phyloP scores from a whole-genome alignment of 2,113 vertebrate species.

The Leptobrachium leishanense region DNA sequence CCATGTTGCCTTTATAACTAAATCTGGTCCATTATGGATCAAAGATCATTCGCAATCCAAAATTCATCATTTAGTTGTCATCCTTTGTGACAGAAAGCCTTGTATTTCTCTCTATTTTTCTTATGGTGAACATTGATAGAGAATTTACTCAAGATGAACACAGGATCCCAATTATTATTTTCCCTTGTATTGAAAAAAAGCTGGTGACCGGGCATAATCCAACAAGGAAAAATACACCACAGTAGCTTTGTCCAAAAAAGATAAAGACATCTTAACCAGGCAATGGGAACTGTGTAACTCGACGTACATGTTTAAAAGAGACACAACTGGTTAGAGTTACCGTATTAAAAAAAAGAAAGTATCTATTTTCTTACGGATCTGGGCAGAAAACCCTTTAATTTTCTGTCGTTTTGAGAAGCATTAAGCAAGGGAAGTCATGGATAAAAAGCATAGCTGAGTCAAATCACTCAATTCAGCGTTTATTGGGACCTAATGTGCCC shows the following conservation, averaged over 20 bases:
- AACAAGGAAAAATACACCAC: not conserved
- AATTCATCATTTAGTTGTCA: conserved; percentile 80
- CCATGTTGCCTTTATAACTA: conserved; percentile 67
- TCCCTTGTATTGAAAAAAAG: conserved; percentile 1
- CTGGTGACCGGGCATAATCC: not conserved
- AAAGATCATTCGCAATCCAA: conserved; percentile 77
- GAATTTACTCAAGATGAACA: conserved; percentile 60
- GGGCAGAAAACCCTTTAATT: not conserved
- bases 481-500: conserved; percentile 69
- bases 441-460: conserved; percentile 79
- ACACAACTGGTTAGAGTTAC: not conserved
- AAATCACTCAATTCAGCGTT: conserved; percentile 70
- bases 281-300: not conserved
- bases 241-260: not conserved
- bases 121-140: conserved; percentile 55
- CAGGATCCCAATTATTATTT: conserved; percentile 52
- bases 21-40: conserved; percentile 72
- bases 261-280: not conserved
- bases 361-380: not conserved
- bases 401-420: conserved; percentile 53
- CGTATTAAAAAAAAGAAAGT: no score
- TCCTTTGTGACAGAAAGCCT: conserved; percentile 69
- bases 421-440: conserved; percentile 69
- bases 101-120: conserved; percentile 47
- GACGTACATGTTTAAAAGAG: not conserved